phyloP scores from a whole-genome alignment of 2,888 invertebrate genomes.

The Idaea straminata region DNA sequence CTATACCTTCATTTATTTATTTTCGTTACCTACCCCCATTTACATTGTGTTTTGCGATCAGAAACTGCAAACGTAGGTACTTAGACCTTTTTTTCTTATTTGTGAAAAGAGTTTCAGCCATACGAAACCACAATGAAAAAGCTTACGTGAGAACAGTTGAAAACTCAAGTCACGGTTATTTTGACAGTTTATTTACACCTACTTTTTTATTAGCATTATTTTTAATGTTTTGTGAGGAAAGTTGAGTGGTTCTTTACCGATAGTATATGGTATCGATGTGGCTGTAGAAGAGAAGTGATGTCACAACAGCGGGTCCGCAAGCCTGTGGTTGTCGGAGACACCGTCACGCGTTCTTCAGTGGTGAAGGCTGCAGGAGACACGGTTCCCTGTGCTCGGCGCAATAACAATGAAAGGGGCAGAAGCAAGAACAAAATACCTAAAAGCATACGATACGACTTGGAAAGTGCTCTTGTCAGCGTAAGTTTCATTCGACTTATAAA shows the following conservation, averaged over 20 bases:
- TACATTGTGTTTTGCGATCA: background rate
- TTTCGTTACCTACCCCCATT: background rate
- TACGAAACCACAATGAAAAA: conserved; percentile 20
- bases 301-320: conserved; percentile 43
- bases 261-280: conserved; percentile 29
- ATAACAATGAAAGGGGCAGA: conserved; percentile 35
- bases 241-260: conserved; percentile 25
- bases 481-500: conserved; percentile 30
- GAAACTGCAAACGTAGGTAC: background rate
- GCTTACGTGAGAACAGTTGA: conserved; percentile 44
- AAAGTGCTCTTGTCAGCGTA: conserved; percentile 67
- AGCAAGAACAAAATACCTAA: conserved; percentile 58
- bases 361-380: conserved; percentile 36
- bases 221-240: conserved; percentile 41
- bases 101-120: conserved; percentile 12
- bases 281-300: conserved; percentile 34
- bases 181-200: conserved; percentile 31
- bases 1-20: too few species aligned
- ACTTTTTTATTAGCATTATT: conserved; percentile 42
- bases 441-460: conserved; percentile 61
- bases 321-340: conserved; percentile 20
- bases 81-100: background rate
- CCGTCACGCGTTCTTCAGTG: conserved; percentile 20
- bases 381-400: conserved; percentile 20
- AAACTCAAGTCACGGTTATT: conserved; percentile 28